Base-by-base conservation (phyloP, 2,113 vertebrate species). In the Lynx canadensis region DNA sequence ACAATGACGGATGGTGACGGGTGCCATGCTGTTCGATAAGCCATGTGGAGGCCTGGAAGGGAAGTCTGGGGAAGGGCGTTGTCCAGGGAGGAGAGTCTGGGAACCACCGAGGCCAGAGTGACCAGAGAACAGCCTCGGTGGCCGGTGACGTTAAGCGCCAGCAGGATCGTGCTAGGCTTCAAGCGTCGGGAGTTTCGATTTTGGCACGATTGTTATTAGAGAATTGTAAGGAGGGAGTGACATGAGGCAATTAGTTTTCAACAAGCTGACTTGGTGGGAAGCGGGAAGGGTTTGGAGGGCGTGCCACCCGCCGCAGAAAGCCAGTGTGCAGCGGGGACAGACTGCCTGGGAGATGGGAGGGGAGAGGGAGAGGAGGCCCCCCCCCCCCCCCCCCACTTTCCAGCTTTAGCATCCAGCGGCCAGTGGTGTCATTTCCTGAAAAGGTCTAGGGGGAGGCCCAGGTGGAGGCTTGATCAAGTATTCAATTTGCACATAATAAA, bases 1-100 rank as follows among this genome's bases (percentile, higher is more conserved):
- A 8, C 33, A 5, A 15, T 1, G 29, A n/a, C 1, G 3, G 12
- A 29, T 23, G 27, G 11, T 1, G 14, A 41, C 36, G 18, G 4
- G 18, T 8, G 52, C 55, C 8, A 9, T 15, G 21, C 16, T 2
- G 36, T 29, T 48, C 68, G 73, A 81, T 0, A 10, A 38, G 68
- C 48, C 48, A 19, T 0, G 14, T 9, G 9, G 41, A 29, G 52
- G 7, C 18, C 48, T 7, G 14, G 38, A 29, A 63, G 38, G 36
- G 3, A 86, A 60, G 52, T 21, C 27, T 15, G 0, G 0, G 8
- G 19, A 65, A 52, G n/a, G 7, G 21, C 5, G 1, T 14, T 29
- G n/a, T 19, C 6, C 3, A 33, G 38, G 36, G n/a, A n/a, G 23
- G 21, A 25, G 31, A 31, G 9, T 41, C 80, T 18, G 50, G 14